phyloP scores from a whole-genome alignment of 2,113 vertebrate genomes.

The Spilogale gracilis region DNA sequence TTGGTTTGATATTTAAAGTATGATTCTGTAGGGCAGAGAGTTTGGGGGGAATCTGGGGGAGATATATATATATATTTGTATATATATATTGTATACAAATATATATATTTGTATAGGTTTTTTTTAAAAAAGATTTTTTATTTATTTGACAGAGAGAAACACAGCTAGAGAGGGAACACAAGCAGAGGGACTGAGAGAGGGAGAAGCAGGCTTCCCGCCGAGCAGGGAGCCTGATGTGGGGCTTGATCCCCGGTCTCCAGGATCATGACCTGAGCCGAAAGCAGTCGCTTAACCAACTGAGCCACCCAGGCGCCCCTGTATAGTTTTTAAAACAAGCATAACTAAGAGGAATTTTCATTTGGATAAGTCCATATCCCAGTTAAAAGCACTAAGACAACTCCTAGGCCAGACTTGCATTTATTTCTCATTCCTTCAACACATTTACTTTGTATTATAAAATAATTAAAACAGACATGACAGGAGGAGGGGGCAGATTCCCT shows the following conservation, averaged over 20 bases:
- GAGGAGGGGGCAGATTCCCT: background rate
- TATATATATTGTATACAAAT: no score
- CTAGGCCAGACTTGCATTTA: background rate
- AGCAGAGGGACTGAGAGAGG: no score
- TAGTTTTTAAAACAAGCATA: conserved; percentile 6
- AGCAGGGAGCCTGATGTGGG: no score
- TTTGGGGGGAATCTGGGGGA: background rate
- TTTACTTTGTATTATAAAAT: background rate
- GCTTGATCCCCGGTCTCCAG: no score
- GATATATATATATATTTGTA: background rate
- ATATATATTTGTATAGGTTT: no score
- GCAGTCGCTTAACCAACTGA: no score
- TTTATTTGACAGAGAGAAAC: no score
- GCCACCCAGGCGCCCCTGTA: background rate
- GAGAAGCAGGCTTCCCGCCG: no score
- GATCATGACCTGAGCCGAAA: no score
- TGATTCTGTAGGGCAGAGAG: background rate
- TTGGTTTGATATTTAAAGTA: background rate
- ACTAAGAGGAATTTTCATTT: background rate
- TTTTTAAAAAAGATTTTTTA: no score
- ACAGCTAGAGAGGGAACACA: no score
- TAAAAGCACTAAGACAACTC: background rate
- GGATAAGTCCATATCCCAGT: background rate
- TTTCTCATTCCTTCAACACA: background rate
- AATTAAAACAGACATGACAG: background rate